Conservation (phyloP, 2,113 vertebrate genomes). For the Tragelaphus scriptus region DNA sequence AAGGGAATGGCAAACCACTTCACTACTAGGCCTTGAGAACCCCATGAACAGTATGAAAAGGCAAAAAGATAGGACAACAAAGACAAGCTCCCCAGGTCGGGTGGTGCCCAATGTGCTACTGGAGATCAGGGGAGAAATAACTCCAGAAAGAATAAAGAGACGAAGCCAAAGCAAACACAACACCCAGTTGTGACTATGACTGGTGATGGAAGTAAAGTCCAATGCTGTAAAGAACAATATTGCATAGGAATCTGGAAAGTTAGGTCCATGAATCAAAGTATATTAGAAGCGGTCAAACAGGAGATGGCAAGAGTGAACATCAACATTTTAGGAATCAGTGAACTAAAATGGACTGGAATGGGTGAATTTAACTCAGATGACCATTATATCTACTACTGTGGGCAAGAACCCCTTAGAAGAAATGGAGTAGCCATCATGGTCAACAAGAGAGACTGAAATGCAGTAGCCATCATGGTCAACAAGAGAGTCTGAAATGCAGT, state of each 20-base stretch:
- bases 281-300: background rate
- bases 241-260: background rate
- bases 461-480: background rate
- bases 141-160: background rate
- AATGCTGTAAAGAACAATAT: background rate
- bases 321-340: background rate
- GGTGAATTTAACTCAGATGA: background rate
- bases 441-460: background rate
- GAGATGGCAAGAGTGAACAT: background rate
- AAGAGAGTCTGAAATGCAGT: rapidly evolving
- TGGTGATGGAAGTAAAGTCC: background rate
- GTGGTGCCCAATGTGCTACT: background rate
- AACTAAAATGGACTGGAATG: background rate
- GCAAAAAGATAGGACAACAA: background rate
- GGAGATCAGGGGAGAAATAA: background rate
- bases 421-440: background rate
- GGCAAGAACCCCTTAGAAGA: background rate
- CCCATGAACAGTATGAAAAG: background rate
- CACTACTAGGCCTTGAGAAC: background rate
- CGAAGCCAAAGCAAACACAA: rapidly evolving
- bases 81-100: background rate
- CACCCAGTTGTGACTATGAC: background rate
- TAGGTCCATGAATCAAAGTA: background rate
- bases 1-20: background rate
- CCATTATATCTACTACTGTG: background rate